Percentiles rank a stretch among this genome's conserved stretches.
Evolutionary conservation across 2,888 invertebrate species (phyloP).

Genomic region (Sipha maydis): DNA sequence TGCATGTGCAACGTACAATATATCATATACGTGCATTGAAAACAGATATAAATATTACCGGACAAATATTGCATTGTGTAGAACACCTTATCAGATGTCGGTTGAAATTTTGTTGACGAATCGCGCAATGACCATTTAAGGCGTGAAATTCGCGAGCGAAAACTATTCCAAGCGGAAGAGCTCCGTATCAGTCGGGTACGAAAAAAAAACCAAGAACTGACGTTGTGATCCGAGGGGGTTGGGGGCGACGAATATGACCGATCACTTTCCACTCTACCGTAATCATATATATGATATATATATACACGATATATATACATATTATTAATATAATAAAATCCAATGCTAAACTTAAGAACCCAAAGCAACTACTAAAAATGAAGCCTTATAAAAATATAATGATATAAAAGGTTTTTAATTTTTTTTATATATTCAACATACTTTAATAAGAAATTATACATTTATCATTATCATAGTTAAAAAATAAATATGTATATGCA

Average conservation of each 20-base stretch:
- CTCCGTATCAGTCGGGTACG: neutral
- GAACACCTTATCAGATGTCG: neutral
- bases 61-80: neutral
- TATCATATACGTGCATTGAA: neutral
- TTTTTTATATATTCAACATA: too few relatives aligned
- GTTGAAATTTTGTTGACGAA: constrained; percentile 5
- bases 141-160: neutral
- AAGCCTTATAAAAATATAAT: too few relatives aligned
- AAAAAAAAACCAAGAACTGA: neutral
- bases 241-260: neutral
- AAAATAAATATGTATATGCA: too few relatives aligned
- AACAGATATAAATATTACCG: neutral
- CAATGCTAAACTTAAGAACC: too few relatives aligned
- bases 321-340: too few relatives aligned
- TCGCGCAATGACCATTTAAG: constrained; percentile 21
- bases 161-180: neutral
- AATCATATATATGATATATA: too few relatives aligned
- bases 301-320: too few relatives aligned
- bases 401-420: too few relatives aligned
- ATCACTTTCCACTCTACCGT: neutral
- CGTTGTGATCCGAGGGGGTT: too few relatives aligned
- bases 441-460: too few relatives aligned
- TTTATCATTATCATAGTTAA: too few relatives aligned
- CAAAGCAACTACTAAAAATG: too few relatives aligned
- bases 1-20: neutral